phyloP scores from a whole-genome alignment of 2,888 invertebrate species.

The Anticlea derivata region DNA sequence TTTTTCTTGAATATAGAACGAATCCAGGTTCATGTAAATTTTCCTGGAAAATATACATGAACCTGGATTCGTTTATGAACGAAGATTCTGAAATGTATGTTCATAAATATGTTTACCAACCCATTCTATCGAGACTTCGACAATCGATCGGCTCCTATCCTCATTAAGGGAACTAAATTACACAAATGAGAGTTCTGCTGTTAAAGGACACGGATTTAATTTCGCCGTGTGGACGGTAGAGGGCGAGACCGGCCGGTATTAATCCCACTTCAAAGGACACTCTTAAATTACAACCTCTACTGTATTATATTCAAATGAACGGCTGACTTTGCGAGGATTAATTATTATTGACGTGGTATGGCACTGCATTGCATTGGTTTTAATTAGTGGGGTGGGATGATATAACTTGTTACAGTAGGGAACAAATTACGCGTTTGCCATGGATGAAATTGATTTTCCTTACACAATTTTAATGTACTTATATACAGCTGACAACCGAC shows the following conservation, averaged over 20 bases:
- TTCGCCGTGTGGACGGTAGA: constrained; percentile 54
- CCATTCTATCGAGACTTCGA: constrained; percentile 8
- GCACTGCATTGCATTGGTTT: constrained; percentile 36
- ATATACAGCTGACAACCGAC: too few species aligned
- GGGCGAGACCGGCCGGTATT: constrained; percentile 56
- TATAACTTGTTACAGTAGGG: constrained; percentile 7
- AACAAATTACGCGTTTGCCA: neutral
- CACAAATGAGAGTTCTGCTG: constrained; percentile 66
- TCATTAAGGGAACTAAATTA: constrained; percentile 60
- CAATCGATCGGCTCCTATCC: constrained; percentile 39
- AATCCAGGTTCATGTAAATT: too few species aligned
- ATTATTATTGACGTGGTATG: constrained; percentile 47
- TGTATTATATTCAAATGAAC: constrained; percentile 56
- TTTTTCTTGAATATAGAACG: too few species aligned
- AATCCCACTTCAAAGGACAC: constrained; percentile 80
- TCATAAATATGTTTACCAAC: constrained; percentile 11
- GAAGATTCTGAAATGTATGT: too few species aligned
- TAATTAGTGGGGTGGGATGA: constrained; percentile 35
- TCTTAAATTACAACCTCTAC: constrained; percentile 62
- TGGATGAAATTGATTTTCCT: neutral
- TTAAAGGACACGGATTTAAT: constrained; percentile 73
- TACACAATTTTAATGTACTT: too few species aligned
- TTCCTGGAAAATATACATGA: too few species aligned
- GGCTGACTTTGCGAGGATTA: constrained; percentile 48
- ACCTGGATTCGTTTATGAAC: too few species aligned